Evolutionary conservation across 2,888 invertebrate genomes (phyloP), one percentile per base, ranked within the genome.

Genomic region (Phymatocera aterrima): DNA sequence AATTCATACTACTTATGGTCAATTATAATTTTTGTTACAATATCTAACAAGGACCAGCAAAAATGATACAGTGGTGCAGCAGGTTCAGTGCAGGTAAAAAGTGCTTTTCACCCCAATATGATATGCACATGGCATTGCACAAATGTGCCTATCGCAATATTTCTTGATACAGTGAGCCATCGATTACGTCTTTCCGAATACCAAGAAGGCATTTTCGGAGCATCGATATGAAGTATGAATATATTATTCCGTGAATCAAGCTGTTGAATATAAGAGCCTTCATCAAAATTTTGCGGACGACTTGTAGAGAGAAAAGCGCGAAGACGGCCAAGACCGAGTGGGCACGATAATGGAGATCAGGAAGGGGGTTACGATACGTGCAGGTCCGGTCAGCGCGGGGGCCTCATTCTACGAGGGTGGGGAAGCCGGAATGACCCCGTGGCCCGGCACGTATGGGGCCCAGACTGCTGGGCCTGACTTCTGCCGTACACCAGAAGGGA

Each of bases 391-490:
- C 72, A 48, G 51, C 51, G 72, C 51, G 72, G 72, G 51, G 51
- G 18, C 72, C 72, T 51, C n/a, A n/a, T n/a, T 34, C 10, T 43
- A 54, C 72, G 72, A 48, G 72, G 72, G 57, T 75, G 75, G 57
- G 72, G 57, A 75, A 75, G 75, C 81, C 81, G 83, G 83, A 83
- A 40, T 90, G 90, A 90, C 90, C 89, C 87, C 84, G 82, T 89
- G 90, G 88, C 88, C 90, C 84, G 89, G 88, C 90, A 90, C 90
- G 90, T 89, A 89, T 85, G 82, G 84, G 86, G 86, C 86, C 88
- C 87, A 88, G 88, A 88, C 88, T 89, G 88, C 89, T 87, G 88
- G 87, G 87, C 85, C 88, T 85, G 87, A 88, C 87, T 87, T 87
- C 86, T 84, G 85, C 83, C 85, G 85, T 84, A 85, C 85, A 86